phyloP scores from a whole-genome alignment of 2,797 vertebrate species.

The Rhynchotus rufescens region DNA sequence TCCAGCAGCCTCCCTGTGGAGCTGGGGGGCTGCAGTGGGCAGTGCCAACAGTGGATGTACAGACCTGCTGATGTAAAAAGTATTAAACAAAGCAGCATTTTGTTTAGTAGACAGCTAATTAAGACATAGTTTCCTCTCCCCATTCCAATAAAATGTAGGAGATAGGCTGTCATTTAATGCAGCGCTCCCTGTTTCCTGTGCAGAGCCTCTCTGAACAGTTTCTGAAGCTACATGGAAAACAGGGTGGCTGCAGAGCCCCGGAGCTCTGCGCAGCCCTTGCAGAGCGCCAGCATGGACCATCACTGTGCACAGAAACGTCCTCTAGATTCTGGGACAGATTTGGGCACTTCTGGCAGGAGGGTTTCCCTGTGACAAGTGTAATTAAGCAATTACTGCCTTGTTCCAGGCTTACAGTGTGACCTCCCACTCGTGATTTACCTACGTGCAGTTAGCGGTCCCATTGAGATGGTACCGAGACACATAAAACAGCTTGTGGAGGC shows the following conservation, averaged over 20 bases:
- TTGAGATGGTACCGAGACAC: background rate
- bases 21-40: background rate
- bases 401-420: background rate
- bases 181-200: background rate
- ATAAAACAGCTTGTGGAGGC: background rate
- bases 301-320: background rate
- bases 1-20: rapidly evolving
- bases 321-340: background rate
- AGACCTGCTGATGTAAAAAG: background rate
- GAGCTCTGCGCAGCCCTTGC: background rate
- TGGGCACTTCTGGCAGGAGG: background rate
- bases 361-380: background rate
- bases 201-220: background rate
- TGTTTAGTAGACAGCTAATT: background rate
- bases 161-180: rapidly evolving
- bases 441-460: background rate
- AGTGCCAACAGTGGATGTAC: rapidly evolving
- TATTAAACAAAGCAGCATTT: background rate
- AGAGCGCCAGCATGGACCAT: background rate
- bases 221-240: background rate
- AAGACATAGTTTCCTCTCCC: background rate
- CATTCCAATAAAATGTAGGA: background rate
- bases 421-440: background rate
- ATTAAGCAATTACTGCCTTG: background rate
- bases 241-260: background rate